Evolutionary conservation across 2,113 vertebrate species (phyloP).

Genomic region (Cranoglanis bouderius): DNA sequence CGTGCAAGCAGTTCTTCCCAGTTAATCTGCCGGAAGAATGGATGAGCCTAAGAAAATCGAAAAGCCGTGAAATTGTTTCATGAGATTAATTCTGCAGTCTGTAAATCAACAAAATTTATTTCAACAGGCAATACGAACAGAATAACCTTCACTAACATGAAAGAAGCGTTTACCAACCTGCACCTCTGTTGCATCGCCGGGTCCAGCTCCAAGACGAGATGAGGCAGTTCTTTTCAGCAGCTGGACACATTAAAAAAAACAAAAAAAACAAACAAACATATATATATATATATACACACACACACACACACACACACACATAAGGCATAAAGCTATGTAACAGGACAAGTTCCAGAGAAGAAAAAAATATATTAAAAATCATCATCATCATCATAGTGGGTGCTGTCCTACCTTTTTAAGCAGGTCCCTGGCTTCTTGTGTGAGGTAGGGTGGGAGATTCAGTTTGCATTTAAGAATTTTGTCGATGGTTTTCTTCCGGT

Average conservation of each 20-base stretch:
- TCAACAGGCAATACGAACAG: background rate
- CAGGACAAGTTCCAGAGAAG: background rate
- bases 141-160: background rate
- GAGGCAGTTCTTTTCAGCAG: slow-evolving; percentile 98
- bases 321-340: background rate
- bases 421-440: slow-evolving; percentile 98
- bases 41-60: slow-evolving; percentile 78
- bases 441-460: slow-evolving; percentile 99
- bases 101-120: background rate
- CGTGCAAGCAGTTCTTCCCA: slow-evolving; percentile 97
- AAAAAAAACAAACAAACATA: background rate
- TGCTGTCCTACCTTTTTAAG: slow-evolving; percentile 87
- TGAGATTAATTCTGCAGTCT: background rate
- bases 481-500: slow-evolving; percentile 97
- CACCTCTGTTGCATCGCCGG: slow-evolving; percentile 91
- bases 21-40: slow-evolving; percentile 94
- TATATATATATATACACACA: too few species aligned
- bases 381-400: background rate
- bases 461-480: slow-evolving; percentile 99
- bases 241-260: slow-evolving; percentile 63
- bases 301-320: too few species aligned
- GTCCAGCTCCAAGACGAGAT: slow-evolving; percentile 88
- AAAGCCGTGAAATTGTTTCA: background rate
- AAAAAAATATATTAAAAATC: background rate
- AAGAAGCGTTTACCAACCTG: slow-evolving; percentile 74